Base-by-base conservation (phyloP, 2,113 vertebrate genomes). In the Anguilla japonica region DNA sequence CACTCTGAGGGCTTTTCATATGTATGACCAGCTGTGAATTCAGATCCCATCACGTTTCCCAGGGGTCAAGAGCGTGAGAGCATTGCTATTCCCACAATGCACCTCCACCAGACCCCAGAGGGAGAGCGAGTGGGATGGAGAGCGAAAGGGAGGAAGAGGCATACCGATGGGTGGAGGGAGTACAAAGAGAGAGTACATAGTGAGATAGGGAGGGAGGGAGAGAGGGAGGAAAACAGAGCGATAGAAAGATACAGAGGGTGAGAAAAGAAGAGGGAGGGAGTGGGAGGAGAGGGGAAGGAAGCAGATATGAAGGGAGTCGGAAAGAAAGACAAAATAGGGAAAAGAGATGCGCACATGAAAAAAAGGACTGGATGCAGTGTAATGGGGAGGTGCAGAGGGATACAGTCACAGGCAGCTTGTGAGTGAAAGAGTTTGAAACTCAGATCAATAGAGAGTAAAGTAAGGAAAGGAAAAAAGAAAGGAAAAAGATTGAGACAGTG, bases 291-390 rank as follows among this genome's bases (percentile, higher is more conserved):
- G 60, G 26, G 60, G 22, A 20, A 3, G 22, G 22, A 75, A n/a
- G n/a, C 20, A 34, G n/a, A 67, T 20, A 22, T 20, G 22, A 20
- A 67, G 18, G 9, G 43, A 67, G 40, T 29, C 60, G 83, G 11
- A 71, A 46, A 81, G 82, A 88, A 41, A 79, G n/a, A 56, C 15
- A 60, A 85, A 83, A 81, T 14, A 41, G 84, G 46, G 29, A 85
- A 82, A 15, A 22, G 75, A 22, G 53, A 39, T 41, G 78, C 53
- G 26, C 46, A 82, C 79, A 75, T 71, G 43, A 34, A 16, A 41
- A 85, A 50, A 53, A 14, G 11, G 13, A 53, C 34, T 53, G 50
- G 50, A 53, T 9, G 50, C 43, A 4, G 43, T 46, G 50, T 53
- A 53, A 53, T 53, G 50, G 50, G 50, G 50, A 53, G 9, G 50